Percentiles rank a stretch among this genome's conserved stretches.
These are phyloP conservation scores for Muricea muricata DNA, from an alignment of 92 coral and sea anemone genomes.

Conservation along the genomic window DNA sequence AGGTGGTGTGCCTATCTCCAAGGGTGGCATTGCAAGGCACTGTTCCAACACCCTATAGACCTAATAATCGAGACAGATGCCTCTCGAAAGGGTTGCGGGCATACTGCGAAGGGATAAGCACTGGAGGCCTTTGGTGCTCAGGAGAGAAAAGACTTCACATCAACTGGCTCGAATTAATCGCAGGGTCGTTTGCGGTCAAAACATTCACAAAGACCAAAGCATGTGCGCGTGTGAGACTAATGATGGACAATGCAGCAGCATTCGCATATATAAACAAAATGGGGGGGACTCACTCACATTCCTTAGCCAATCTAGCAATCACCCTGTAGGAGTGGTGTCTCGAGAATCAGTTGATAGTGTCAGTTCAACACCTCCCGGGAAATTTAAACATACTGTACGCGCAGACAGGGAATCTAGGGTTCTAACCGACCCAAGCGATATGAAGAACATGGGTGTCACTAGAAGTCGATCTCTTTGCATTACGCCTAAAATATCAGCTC, in stretches of 20 bases:
- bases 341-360: neutral
- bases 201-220: conserved; percentile 53
- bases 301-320: conserved; percentile 33
- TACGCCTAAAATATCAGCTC: conserved; percentile 38
- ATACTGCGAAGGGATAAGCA: conserved; percentile 6
- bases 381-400: neutral
- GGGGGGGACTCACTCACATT: conserved; percentile 58
- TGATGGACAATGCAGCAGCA: conserved; percentile 50
- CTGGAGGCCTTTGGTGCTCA: neutral
- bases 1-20: conserved; percentile 51
- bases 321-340: conserved; percentile 17
- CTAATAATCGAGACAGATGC: no score
- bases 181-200: conserved; percentile 44
- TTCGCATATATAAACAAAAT: conserved; percentile 46
- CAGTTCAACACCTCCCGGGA: neutral
- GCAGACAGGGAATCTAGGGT: neutral
- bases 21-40: conserved; percentile 41
- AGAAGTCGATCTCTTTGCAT: conserved; percentile 37
- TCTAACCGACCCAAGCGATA: neutral
- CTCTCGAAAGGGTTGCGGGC: neutral
- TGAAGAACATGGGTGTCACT: no score
- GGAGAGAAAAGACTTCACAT: neutral
- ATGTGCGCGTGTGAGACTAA: conserved; percentile 25
- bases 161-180: neutral
- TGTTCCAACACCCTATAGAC: conserved; percentile 28